A percentile compares a stretch with the other conserved stretches of the same genome.
These are phyloP conservation scores for Pheosia tremula DNA, from an alignment of 2,888 invertebrate species.

Conservation along the genomic window DNA sequence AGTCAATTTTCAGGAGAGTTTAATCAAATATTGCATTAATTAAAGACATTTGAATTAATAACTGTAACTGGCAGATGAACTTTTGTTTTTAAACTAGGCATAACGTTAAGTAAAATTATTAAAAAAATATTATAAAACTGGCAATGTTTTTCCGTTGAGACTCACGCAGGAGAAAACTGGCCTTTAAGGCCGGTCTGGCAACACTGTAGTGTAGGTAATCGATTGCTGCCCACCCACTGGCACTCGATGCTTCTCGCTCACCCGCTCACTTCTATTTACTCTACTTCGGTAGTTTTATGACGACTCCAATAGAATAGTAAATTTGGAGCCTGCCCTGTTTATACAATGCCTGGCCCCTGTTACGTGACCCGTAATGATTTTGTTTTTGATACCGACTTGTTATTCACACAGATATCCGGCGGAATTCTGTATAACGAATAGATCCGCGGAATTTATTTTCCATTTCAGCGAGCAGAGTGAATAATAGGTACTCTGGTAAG, in stretches of 20 bases:
- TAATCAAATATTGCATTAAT: too few relatives aligned
- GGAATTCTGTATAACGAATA: constrained; percentile 2
- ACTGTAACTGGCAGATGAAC: too few relatives aligned
- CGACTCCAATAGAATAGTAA: constrained; percentile 31
- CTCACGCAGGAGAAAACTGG: neutral
- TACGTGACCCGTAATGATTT: constrained; percentile 23
- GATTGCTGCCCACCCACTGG: constrained; percentile 52
- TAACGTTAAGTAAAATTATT: too few relatives aligned
- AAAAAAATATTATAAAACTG: too few relatives aligned
- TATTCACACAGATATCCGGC: constrained; percentile 14
- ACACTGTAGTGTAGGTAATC: constrained; percentile 30
- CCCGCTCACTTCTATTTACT: constrained; percentile 39
- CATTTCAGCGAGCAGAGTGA: constrained; percentile 5
- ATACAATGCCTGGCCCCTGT: constrained; percentile 13
- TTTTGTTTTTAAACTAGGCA: too few relatives aligned
- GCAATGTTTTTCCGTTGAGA: neutral
- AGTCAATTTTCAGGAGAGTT: too few relatives aligned
- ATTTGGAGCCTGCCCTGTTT: constrained; percentile 29
- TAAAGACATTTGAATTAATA: too few relatives aligned
- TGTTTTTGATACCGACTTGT: constrained; percentile 20
- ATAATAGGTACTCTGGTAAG: neutral
- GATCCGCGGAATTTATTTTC: constrained; percentile 1
- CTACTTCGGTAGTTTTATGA: constrained; percentile 43
- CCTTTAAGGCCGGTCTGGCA: neutral
- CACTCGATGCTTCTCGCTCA: constrained; percentile 42